Conservation (phyloP, 2,797 vertebrate genomes). For the Centropyge bicolor region DNA sequence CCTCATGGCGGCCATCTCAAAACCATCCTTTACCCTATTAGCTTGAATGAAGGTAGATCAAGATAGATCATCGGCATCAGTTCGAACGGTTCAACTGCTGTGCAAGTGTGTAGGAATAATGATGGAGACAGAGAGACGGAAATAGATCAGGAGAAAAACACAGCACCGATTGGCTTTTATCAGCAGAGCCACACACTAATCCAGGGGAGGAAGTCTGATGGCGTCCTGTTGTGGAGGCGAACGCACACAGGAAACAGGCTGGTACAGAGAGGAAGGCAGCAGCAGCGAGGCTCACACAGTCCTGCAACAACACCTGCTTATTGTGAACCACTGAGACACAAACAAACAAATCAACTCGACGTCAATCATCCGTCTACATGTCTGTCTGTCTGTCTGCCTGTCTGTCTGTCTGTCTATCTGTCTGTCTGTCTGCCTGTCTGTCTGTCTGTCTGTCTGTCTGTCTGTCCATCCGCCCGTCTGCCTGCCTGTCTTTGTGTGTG, state of each 20-base stretch:
- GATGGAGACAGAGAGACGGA: constrained; percentile 44
- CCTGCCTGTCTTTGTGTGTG: neutral
- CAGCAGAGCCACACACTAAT: constrained; percentile 70
- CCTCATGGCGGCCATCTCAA: constrained; percentile 44
- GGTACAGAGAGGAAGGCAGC: constrained; percentile 75
- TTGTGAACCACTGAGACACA: constrained; percentile 50
- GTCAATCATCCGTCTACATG: constrained; percentile 16
- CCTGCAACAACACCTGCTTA: constrained; percentile 34
- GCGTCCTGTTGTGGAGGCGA: constrained; percentile 72
- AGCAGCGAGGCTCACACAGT: constrained; percentile 46
- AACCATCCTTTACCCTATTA: constrained; percentile 57
- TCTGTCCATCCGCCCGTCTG: neutral
- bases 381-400: constrained; percentile 19
- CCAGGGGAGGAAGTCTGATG: constrained; percentile 70
- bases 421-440: constrained; percentile 20
- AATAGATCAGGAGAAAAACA: constrained; percentile 51
- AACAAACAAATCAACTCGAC: constrained; percentile 63
- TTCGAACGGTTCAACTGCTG: constrained; percentile 62
- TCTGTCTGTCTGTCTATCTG: neutral
- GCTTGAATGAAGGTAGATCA: constrained; percentile 79
- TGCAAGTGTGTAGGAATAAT: constrained; percentile 15
- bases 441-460: too few relatives aligned
- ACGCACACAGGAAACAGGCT: constrained; percentile 76
- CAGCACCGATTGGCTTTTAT: constrained; percentile 64
- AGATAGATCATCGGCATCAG: constrained; percentile 59